Base-by-base conservation (phyloP, 2,888 invertebrate genomes). In the Heliconius sara region DNA sequence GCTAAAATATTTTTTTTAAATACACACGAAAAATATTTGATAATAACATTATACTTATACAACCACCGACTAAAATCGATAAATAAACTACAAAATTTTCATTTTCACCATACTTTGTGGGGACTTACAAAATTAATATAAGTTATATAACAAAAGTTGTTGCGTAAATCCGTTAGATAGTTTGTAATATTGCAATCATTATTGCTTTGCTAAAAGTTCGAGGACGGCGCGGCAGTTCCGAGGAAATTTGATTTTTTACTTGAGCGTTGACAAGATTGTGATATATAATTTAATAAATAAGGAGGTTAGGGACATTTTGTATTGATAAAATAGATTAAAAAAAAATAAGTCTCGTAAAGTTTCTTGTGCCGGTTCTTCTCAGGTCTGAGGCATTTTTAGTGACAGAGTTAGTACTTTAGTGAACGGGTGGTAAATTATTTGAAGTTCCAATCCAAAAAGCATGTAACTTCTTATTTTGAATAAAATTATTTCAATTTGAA, bases 161-260 rank as follows among this genome's bases (percentile, higher is more conserved):
- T 25, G 25, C 76, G 68, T 70, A 70, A 70, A 77, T 39, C 39
- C 70, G 63, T 67, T 73, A 57, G 25, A 71, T 70, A 77, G 70
- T 77, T 77, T 63, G 67, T 66, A n/a, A 39, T 71, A 78, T 57
- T 39, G 34, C 72, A 66, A 66, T 34, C 47, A 72, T 71, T 47
- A 52, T 27, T 27, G 2, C 27, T 27, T 27, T 27, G 30, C 72
- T 72, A 72, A 77, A 77, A 77, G 70, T 57, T 68, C 22, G 68
- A 34, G 22, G 34, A 12, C 22, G 67, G 30, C 66, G 66, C 34
- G 67, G 22, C 22, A 10, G 22, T 60, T 10, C 60, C n/a, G 2
- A 9, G 52, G 22, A 52, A 34, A 67, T 67, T 67, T 22, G 67
- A 67, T 67, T 67, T 34, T 67, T 67, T 67, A 22, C 67, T 34